phyloP scores from a whole-genome alignment of 2,888 invertebrate species.

The Lumbricus terrestris region DNA sequence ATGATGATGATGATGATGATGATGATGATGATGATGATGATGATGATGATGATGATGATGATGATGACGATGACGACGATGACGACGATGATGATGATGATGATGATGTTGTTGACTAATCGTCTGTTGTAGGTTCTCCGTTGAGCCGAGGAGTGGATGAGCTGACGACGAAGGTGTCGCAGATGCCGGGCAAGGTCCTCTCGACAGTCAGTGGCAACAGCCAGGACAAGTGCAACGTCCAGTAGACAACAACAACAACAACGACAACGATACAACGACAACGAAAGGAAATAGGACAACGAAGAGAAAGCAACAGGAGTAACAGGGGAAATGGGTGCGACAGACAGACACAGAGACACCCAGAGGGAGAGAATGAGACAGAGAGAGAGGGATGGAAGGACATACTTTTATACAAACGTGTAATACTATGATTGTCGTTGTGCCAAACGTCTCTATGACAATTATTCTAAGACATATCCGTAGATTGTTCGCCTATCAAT shows the following conservation, averaged over 20 bases:
- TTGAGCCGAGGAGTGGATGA: not conserved
- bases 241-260: not conserved
- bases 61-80: slow-evolving; percentile 20
- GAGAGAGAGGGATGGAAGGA: not conserved
- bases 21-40: slow-evolving; percentile 17
- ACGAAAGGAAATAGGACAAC: not conserved
- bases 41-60: slow-evolving; percentile 24
- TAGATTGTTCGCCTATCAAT: too few relatives aligned
- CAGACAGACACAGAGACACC: too few relatives aligned
- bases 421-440: not conserved
- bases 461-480: too few relatives aligned
- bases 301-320: not conserved
- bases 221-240: slow-evolving; percentile 9
- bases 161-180: not conserved
- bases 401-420: not conserved
- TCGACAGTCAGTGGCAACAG: not conserved
- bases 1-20: slow-evolving; percentile 13
- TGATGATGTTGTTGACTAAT: not conserved
- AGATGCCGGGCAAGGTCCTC: not conserved
- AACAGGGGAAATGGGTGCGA: not conserved
- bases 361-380: too few relatives aligned
- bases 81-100: slow-evolving; percentile 18
- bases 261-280: not conserved
- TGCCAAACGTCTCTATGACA: not conserved
- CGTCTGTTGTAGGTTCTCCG: not conserved